Evolutionary conservation across 2,797 vertebrate genomes (phyloP).

Genomic region (Siniperca obscura): DNA sequence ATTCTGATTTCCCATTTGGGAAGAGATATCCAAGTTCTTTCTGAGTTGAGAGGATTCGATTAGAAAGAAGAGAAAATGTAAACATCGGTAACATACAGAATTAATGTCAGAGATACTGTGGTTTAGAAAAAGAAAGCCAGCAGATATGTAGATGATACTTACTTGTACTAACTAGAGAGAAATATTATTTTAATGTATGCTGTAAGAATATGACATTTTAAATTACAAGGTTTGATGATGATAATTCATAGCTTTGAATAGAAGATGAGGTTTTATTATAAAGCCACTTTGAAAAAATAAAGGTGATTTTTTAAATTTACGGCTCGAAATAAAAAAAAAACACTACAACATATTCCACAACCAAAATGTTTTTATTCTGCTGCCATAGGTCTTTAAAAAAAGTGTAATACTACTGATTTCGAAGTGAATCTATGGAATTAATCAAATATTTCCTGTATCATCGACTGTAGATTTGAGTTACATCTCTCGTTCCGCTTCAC

Average conservation of each 20-base stretch:
- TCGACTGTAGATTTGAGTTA: neutral
- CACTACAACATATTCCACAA: neutral
- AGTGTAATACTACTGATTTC: neutral
- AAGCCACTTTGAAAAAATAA: neutral
- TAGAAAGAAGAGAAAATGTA: neutral
- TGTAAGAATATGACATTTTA: neutral
- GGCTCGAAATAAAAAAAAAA: neutral
- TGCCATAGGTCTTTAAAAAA: neutral
- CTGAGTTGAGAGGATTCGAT: neutral
- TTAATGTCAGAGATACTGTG: neutral
- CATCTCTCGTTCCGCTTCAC: neutral
- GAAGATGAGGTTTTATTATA: neutral
- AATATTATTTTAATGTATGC: neutral
- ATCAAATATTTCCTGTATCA: slow-evolving; percentile 11
- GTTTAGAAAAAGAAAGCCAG: no score
- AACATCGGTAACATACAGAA: neutral
- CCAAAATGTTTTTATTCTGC: neutral
- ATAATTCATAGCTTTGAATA: neutral
- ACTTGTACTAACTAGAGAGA: neutral
- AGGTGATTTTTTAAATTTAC: neutral
- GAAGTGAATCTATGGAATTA: neutral
- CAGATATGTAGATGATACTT: no score
- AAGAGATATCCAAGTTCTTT: neutral
- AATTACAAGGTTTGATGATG: neutral
- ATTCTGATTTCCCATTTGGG: neutral